Evolutionary conservation across 2,113 vertebrate genomes (phyloP).

Genomic region (Microtus montanus): DNA sequence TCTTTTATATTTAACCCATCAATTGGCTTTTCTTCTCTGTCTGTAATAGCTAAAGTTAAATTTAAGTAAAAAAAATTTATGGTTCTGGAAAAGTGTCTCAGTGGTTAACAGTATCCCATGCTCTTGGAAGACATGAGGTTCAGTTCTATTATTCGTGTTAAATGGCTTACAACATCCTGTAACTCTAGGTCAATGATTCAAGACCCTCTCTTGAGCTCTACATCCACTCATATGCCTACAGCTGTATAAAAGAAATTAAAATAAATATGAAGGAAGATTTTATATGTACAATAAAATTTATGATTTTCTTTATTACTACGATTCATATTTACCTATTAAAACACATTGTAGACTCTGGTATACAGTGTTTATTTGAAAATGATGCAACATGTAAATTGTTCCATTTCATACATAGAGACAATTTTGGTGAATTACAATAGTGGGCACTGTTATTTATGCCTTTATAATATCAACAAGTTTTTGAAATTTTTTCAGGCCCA

Average conservation of each 20-base stretch:
- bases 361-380: neutral
- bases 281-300: neutral
- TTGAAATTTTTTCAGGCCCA: neutral
- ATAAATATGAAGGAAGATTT: neutral
- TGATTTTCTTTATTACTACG: neutral
- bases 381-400: neutral
- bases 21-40: no score
- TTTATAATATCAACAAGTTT: neutral
- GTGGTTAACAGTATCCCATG: neutral
- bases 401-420: neutral
- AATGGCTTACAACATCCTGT: neutral
- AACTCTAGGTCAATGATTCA: neutral
- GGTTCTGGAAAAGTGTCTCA: no score
- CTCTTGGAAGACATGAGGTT: neutral
- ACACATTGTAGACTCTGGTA: neutral
- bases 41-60: no score
- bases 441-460: neutral
- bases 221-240: neutral
- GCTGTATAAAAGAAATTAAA: neutral
- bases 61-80: conserved; percentile 8
- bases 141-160: no score
- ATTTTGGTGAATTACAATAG: neutral
- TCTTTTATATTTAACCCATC: no score
- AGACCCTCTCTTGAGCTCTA: neutral
- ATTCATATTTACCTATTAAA: neutral